Evolutionary conservation across 2,888 invertebrate genomes (phyloP), one percentile per base, ranked within the genome.

Genomic region (Lamellibrachia columna): DNA sequence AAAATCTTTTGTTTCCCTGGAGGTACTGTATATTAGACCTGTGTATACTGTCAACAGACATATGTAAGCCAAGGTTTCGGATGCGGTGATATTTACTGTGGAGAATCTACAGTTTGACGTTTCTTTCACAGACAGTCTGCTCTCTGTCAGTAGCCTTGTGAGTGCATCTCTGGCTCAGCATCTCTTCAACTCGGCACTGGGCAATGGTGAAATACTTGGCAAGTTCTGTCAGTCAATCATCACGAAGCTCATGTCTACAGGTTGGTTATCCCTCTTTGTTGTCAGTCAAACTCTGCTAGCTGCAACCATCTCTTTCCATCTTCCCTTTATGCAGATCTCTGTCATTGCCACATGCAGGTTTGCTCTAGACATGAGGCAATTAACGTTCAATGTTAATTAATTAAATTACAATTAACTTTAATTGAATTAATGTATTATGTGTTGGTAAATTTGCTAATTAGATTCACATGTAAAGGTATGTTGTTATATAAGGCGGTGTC

Each of bases 161-260:
- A 58, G n/a, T 75, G 75, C 75, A 2, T 15, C 22, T 75, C 75
- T 75, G 2, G 6, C 75, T 75, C 75, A 75, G 22, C 75, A 90
- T 15, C 92, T 93, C 40, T 90, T 90, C 11, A 90, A 92, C 58
- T 75, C 92, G 0, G 92, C 92, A 58, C 40, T 93, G 75, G 15
- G 75, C 15, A 75, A 75, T 75, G 75, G 6, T 6, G 75, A 15
- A 22, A 75, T 22, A 75, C 75, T 75, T 75, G 75, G 75, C 75
- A 75, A 75, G 22, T 75, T 75, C 75, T 75, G 75, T 75, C 75
- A 75, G 75, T 75, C 93, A 7, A 90, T 93, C 40, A 92, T 92
- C 53, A 91, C 93, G 28, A 92, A 93, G 52, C 92, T 93, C 91
- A 92, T 93, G 93, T 53, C 92, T 58, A 91, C 92, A 93, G 93